Evolutionary conservation across 2,888 invertebrate species (phyloP).

Genomic region (Calliopum simillimum): DNA sequence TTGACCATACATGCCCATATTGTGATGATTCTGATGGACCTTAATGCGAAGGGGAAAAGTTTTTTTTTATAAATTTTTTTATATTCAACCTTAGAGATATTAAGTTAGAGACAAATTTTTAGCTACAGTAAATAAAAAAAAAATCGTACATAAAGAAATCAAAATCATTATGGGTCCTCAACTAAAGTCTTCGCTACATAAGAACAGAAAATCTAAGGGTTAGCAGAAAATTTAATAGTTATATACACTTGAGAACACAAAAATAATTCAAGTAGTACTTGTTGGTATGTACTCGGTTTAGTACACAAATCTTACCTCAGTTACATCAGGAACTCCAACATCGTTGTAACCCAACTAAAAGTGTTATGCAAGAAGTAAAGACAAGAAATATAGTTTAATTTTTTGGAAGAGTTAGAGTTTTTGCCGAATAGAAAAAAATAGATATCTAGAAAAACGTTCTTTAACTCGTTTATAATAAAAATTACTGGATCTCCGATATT

Average conservation of each 20-base stretch:
- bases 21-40: slow-evolving; percentile 68
- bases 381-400: slow-evolving; percentile 11
- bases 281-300: neutral
- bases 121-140: too few relatives aligned
- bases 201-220: neutral
- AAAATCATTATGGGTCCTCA: neutral
- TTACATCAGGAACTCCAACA: slow-evolving; percentile 65
- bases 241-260: neutral
- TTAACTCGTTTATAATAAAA: too few relatives aligned
- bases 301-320: slow-evolving; percentile 60
- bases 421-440: too few relatives aligned
- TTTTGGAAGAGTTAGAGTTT: neutral
- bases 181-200: neutral
- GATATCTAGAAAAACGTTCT: too few relatives aligned
- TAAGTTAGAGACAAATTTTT: too few relatives aligned
- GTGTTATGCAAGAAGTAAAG: slow-evolving; percentile 41
- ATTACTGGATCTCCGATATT: too few relatives aligned
- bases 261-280: slow-evolving; percentile 1
- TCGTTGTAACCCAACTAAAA: slow-evolving; percentile 66
- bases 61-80: neutral
- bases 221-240: slow-evolving; percentile 6
- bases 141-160: neutral
- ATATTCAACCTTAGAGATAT: too few relatives aligned
- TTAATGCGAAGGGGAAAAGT: slow-evolving; percentile 39
- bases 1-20: slow-evolving; percentile 67